Percentiles rank a stretch among this genome's conserved stretches.
These are phyloP conservation scores for Camelus bactrianus DNA, from an alignment of 2,113 vertebrate genomes.

Conservation along the genomic window DNA sequence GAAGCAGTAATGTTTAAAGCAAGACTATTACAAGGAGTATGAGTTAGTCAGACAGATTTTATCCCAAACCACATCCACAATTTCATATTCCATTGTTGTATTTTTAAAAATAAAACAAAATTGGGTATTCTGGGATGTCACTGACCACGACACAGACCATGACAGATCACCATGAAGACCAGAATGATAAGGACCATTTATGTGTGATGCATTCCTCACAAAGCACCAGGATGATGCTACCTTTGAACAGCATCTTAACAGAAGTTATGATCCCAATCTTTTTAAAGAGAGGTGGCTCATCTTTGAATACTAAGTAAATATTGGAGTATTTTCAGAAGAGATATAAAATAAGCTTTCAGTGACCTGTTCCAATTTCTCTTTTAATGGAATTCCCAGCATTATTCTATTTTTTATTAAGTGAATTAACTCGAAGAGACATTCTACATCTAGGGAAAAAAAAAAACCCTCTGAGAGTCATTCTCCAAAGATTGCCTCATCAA, in stretches of 20 bases:
- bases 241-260: background rate
- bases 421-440: conserved; percentile 50
- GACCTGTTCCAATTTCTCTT: conserved; percentile 36
- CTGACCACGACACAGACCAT: background rate
- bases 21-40: background rate
- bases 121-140: background rate
- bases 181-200: background rate
- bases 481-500: background rate
- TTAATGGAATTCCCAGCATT: background rate
- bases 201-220: conserved; percentile 4
- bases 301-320: conserved; percentile 46
- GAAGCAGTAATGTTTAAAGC: background rate
- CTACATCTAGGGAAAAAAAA: background rate
- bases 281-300: background rate
- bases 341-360: conserved; percentile 50
- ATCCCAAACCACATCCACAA: background rate
- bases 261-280: background rate
- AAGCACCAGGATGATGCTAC: background rate
- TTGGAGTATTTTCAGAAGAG: background rate
- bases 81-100: rapidly evolving
- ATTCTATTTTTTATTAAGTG: conserved; percentile 28
- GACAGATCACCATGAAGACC: background rate
- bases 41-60: background rate
- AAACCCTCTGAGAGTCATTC: background rate
- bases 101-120: conserved; percentile 48